A percentile compares a stretch with the other conserved stretches of the same genome.
phyloP scores from a whole-genome alignment of 2,113 vertebrate species.

The Drymodes brunneopygia region DNA sequence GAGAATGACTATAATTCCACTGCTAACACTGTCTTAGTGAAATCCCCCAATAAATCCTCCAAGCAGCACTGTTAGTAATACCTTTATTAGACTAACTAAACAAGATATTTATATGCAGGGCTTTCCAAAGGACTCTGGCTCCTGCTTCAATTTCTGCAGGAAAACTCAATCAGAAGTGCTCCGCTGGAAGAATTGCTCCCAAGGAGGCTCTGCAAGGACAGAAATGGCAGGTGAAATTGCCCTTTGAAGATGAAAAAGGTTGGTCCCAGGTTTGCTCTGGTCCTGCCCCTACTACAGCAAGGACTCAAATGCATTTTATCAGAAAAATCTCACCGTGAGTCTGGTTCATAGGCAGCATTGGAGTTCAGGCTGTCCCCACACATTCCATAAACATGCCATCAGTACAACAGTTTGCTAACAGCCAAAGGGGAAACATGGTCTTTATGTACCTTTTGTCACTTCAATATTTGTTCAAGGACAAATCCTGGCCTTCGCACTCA shows the following conservation, averaged over 20 bases:
- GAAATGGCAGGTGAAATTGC: background rate
- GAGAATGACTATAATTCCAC: constrained; percentile 66
- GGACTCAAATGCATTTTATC: background rate
- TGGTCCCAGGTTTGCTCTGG: background rate
- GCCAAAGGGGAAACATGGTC: background rate
- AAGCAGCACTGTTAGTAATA: constrained; percentile 68
- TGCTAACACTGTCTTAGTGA: constrained; percentile 69
- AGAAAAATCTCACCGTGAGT: rapidly evolving
- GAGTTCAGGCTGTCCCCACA: background rate
- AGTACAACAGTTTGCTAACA: background rate
- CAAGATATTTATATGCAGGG: constrained; percentile 62
- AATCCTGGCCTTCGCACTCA: background rate
- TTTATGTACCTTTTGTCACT: background rate
- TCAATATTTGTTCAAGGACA: background rate
- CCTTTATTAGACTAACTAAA: constrained; percentile 70
- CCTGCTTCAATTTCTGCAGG: background rate
- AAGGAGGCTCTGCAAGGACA: background rate
- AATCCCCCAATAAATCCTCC: constrained; percentile 74
- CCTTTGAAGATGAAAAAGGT: background rate
- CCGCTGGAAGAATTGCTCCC: background rate
- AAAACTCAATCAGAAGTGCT: background rate
- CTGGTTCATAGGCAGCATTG: background rate
- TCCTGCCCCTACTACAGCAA: background rate
- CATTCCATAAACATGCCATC: background rate
- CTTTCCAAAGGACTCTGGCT: constrained; percentile 12